phyloP scores from a whole-genome alignment of 64 coral and sea anemone genomes.

The Actinia tenebrosa region DNA sequence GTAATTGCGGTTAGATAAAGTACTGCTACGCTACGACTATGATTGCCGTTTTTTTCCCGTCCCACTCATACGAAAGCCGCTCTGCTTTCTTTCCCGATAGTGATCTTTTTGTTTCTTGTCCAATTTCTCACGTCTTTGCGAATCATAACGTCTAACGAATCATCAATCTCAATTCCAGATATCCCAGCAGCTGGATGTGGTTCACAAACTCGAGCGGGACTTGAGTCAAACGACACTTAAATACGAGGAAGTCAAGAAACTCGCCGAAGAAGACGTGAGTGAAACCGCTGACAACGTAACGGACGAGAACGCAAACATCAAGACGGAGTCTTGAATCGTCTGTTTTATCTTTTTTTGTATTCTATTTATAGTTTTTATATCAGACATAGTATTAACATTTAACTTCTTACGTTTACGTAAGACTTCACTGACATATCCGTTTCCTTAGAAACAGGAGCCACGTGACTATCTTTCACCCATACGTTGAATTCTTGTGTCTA shows the following conservation, averaged over 20 bases:
- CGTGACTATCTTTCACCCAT: not conserved
- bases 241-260: slow-evolving; percentile 54
- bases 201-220: slow-evolving; percentile 78
- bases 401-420: no score
- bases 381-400: not conserved
- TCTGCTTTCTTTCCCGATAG: no score
- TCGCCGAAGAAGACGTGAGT: slow-evolving; percentile 85
- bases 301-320: slow-evolving; percentile 16
- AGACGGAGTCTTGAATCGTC: not conserved
- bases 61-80: no score
- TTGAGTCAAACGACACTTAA: slow-evolving; percentile 61
- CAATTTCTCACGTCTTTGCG: no score
- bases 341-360: not conserved
- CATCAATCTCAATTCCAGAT: slow-evolving; percentile 41
- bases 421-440: not conserved
- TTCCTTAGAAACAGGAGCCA: not conserved
- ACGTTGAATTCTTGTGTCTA: no score
- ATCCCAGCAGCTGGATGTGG: slow-evolving; percentile 79
- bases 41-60: no score
- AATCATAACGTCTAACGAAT: no score
- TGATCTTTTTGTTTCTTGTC: no score
- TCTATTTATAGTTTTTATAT: not conserved
- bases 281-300: not conserved
- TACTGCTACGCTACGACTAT: no score
- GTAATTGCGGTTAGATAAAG: no score